Percentiles rank a stretch among this genome's conserved stretches.
These are phyloP conservation scores for Australoheros facetus DNA, from an alignment of 2,797 vertebrate species.

Conservation along the genomic window DNA sequence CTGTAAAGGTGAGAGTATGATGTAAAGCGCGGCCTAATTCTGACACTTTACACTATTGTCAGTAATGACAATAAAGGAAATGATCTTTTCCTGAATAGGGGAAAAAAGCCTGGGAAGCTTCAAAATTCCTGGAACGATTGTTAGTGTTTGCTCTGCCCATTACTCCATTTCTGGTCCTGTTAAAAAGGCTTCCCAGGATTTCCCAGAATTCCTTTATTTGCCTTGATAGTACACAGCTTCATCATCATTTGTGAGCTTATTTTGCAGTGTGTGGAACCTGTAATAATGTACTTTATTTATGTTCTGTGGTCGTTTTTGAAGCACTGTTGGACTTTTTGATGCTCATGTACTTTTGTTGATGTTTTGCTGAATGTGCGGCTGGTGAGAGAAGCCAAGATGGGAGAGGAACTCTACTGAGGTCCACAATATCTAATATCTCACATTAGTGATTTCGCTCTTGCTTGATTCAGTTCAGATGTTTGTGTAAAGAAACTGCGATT, in stretches of 20 bases:
- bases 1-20: slow-evolving; percentile 26
- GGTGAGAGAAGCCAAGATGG: neutral
- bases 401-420: slow-evolving; percentile 3
- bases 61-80: neutral
- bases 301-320: slow-evolving; percentile 28
- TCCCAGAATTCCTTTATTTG: neutral
- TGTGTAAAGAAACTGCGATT: slow-evolving; percentile 40
- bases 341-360: neutral
- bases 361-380: slow-evolving; percentile 30
- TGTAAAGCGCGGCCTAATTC: slow-evolving; percentile 7
- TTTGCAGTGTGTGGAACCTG: slow-evolving; percentile 10
- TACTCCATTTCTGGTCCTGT: neutral
- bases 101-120: neutral
- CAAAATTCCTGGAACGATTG: neutral
- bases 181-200: slow-evolving; percentile 8
- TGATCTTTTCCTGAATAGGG: neutral
- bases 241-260: slow-evolving; percentile 1
- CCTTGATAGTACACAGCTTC: neutral
- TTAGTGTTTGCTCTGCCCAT: neutral
- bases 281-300: slow-evolving; percentile 47
- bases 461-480: slow-evolving; percentile 18
- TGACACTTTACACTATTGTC: slow-evolving; percentile 1
- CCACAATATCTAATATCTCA: slow-evolving; percentile 12
- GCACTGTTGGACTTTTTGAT: slow-evolving; percentile 9
- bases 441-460: neutral